Base-by-base conservation (phyloP, 2,888 invertebrate species). In the Ochropleura plecta region DNA sequence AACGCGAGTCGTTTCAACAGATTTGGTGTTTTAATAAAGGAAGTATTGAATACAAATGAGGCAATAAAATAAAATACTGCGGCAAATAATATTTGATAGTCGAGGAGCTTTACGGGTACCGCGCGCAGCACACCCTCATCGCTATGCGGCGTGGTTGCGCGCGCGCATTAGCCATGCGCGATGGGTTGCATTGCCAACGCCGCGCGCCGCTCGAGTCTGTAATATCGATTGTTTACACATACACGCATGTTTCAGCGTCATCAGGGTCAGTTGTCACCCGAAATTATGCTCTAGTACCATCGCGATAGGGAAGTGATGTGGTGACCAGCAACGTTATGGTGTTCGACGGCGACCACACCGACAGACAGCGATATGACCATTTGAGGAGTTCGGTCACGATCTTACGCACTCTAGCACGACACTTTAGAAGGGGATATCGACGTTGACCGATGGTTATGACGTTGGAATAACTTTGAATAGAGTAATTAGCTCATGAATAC, bases 381-480 rank as follows among this genome's bases (percentile, higher is more conserved):
- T 94, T 95, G 90, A 92, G 93, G 94, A 96, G 93, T 96, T 94
- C 89, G 88, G 96, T 96, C 96, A 96, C 96, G 96, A 95, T 81
- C 90, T 81, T 88, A 92, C 92, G 91, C 92, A 92, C 93, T 91
- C 88, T 88, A 90, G 91, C 93, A 91, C 90, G 93, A 92, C 90
- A 91, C 91, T 92, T 92, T 92, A 91, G 93, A 92, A 92, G 91
- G 93, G 93, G 90, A 93, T 94, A 94, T 95, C 91, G 93, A 93
- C 94, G 88, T 92, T 94, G 94, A 95, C 93, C 93, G 94, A 95
- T 94, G 93, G 92, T 94, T 95, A 95, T 96, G 96, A 95, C 93
- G 93, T 93, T 95, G 88, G 95, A 96, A 96, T 96, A 96, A 95
- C 94, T 96, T 94, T 95, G 95, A 96, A 96, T 96, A 92, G 91